Evolutionary conservation across 37 sponge, comb jelly and placozoan genomes (phyloP).

Genomic region (Eunapius fragilis): DNA sequence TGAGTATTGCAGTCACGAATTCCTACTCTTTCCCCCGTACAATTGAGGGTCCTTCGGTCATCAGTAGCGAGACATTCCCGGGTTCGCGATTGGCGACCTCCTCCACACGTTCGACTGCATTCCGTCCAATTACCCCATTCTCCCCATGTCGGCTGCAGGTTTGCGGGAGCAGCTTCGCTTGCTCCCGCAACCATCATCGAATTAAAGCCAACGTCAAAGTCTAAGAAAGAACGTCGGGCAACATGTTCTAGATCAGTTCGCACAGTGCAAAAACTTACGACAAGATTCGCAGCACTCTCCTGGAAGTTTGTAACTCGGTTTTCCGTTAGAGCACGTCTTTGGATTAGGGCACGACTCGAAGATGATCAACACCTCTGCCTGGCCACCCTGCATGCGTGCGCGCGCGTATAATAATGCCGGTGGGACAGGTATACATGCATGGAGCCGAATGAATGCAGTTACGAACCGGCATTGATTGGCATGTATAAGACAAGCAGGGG

Average conservation of each 20-base stretch:
- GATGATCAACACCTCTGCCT: neutral
- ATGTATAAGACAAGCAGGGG: neutral
- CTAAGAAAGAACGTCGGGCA: neutral
- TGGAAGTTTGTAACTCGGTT: slow-evolving; percentile 56
- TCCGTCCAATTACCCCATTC: slow-evolving; percentile 70
- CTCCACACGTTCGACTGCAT: slow-evolving; percentile 67
- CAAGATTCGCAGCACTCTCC: slow-evolving; percentile 59
- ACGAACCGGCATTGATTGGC: neutral
- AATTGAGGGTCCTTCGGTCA: slow-evolving; percentile 15
- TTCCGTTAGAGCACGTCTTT: slow-evolving; percentile 39
- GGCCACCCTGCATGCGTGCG: neutral
- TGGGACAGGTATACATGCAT: no score
- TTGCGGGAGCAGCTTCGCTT: neutral
- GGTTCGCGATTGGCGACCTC: slow-evolving; percentile 54
- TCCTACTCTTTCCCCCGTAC: slow-evolving; percentile 35
- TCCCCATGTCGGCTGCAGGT: slow-evolving; percentile 28
- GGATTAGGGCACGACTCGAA: neutral
- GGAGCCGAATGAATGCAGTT: no score
- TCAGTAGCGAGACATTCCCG: slow-evolving; percentile 56
- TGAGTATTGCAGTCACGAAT: slow-evolving; percentile 47
- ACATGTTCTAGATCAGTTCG: no score
- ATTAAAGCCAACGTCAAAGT: neutral
- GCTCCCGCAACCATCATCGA: neutral
- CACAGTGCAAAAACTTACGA: slow-evolving; percentile 14
- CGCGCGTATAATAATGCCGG: no score